Conservation (phyloP, 2,797 vertebrate genomes). For the Pseudochirops cupreus region DNA sequence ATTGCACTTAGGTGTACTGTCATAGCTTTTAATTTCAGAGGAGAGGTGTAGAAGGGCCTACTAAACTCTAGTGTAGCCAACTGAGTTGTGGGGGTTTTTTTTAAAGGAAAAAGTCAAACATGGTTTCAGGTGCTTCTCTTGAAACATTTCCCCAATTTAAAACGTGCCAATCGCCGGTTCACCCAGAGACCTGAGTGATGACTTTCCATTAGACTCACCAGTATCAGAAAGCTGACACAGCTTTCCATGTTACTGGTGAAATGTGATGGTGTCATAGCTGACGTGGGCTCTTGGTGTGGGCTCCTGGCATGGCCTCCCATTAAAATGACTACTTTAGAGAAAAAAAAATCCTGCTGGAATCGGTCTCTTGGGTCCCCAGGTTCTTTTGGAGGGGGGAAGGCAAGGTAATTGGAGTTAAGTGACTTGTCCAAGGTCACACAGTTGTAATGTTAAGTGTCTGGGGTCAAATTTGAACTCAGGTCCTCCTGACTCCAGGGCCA, state of each 20-base stretch:
- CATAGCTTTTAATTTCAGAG: neutral
- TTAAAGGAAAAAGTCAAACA: neutral
- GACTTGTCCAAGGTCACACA: no score
- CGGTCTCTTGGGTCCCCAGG: slow-evolving; percentile 25
- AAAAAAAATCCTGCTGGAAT: slow-evolving; percentile 35
- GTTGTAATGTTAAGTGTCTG: no score
- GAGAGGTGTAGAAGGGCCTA: neutral
- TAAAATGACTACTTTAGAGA: slow-evolving; percentile 61
- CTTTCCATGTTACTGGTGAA: slow-evolving; percentile 56
- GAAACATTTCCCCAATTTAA: neutral
- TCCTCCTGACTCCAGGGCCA: no score
- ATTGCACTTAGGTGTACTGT: neutral
- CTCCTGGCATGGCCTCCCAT: slow-evolving; percentile 58
- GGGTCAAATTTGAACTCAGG: no score
- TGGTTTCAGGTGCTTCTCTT: neutral
- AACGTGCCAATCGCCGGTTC: neutral
- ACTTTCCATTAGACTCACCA: slow-evolving; percentile 78
- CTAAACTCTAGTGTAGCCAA: neutral
- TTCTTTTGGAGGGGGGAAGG: neutral
- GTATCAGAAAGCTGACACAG: slow-evolving; percentile 72
- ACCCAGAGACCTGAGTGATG: slow-evolving; percentile 1
- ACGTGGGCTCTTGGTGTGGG: neutral
- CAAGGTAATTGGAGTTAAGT: no score
- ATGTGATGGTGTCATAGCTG: slow-evolving; percentile 47
- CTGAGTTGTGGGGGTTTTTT: neutral